Percentiles rank a stretch among this genome's conserved stretches.
These are phyloP conservation scores for Sesamia inferens DNA, from an alignment of 2,888 invertebrate genomes.

Conservation along the genomic window DNA sequence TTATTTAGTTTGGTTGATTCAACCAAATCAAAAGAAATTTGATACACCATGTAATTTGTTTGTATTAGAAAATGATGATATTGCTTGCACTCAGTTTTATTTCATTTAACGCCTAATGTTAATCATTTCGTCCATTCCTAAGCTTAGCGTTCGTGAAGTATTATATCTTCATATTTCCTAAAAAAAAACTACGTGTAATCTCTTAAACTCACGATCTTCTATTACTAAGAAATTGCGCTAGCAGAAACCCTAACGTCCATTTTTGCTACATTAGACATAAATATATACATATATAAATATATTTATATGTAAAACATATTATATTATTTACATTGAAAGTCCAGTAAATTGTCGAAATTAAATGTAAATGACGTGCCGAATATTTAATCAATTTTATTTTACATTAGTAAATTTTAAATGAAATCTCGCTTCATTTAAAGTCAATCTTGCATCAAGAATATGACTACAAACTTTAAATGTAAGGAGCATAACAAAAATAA, in stretches of 20 bases:
- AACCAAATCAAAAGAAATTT: too few species aligned
- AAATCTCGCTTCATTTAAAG: slow-evolving; percentile 23
- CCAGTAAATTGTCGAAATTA: slow-evolving; percentile 43
- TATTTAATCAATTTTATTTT: slow-evolving; percentile 6
- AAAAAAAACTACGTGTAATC: slow-evolving; percentile 13
- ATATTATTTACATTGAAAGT: slow-evolving; percentile 53
- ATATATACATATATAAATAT: slow-evolving; percentile 61
- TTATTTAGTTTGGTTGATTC: too few species aligned
- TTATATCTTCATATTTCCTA: slow-evolving; percentile 19
- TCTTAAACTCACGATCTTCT: slow-evolving; percentile 39
- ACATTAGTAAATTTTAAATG: too few species aligned
- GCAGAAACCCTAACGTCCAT: slow-evolving; percentile 75
- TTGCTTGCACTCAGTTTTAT: neutral
- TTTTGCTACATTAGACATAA: slow-evolving; percentile 67
- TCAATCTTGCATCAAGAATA: slow-evolving; percentile 47
- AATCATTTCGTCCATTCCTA: neutral
- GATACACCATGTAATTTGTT: neutral
- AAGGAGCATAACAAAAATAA: slow-evolving; percentile 10
- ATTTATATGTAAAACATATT: slow-evolving; percentile 57
- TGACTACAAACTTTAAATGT: slow-evolving; percentile 17
- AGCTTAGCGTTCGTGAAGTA: slow-evolving; percentile 2
- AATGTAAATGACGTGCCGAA: slow-evolving; percentile 21
- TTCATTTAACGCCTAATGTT: neutral
- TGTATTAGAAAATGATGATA: neutral
- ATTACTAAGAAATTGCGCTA: slow-evolving; percentile 54